Evolutionary conservation across 2,113 vertebrate species (phyloP).

Genomic region (Podiceps cristatus): DNA sequence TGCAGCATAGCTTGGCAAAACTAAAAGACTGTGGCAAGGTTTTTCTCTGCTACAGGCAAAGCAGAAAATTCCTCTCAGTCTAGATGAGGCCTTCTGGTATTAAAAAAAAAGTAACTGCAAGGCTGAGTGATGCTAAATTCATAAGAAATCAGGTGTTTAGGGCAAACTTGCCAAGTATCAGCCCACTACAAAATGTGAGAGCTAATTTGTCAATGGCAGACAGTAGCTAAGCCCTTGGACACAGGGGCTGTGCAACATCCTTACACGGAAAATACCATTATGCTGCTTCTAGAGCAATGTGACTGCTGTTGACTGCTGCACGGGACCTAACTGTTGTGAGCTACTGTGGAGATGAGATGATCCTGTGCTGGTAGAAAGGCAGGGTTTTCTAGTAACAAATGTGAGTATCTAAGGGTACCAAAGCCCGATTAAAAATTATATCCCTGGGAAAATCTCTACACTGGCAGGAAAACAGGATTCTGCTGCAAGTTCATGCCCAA

Average conservation of each 20-base stretch:
- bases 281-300: neutral
- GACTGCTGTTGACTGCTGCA: neutral
- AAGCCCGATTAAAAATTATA: neutral
- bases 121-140: neutral
- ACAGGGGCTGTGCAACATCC: neutral
- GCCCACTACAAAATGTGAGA: neutral
- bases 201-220: neutral
- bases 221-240: neutral
- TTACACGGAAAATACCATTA: neutral
- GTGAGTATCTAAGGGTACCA: neutral
- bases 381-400: neutral
- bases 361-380: neutral
- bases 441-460: neutral
- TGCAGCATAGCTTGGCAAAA: neutral
- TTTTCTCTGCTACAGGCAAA: neutral
- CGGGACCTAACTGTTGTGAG: neutral
- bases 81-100: neutral
- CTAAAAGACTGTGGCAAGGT: neutral
- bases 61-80: neutral
- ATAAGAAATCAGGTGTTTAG: neutral
- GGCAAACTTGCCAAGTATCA: neutral
- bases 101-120: neutral
- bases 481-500: neutral
- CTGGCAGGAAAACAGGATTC: neutral
- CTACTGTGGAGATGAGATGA: neutral